Percentiles rank a stretch among this genome's conserved stretches.
phyloP scores from a whole-genome alignment of 1,140 invertebrate species.

The Epicauta chinensis region DNA sequence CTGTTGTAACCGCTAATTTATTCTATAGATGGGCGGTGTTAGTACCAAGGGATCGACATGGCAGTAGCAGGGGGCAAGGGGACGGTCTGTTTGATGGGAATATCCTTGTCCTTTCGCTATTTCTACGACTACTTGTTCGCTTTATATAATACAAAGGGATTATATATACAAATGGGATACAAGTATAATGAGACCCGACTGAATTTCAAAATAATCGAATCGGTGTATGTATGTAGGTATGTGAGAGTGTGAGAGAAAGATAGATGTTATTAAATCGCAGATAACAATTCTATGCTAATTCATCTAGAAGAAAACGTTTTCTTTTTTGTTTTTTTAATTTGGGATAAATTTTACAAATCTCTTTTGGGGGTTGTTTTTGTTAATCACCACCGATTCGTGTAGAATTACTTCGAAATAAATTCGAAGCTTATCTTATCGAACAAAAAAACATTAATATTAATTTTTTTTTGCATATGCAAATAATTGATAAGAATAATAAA shows the following conservation, averaged over 20 bases:
- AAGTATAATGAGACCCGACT: neutral
- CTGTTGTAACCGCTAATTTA: conserved; percentile 15
- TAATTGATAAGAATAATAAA: too few species aligned
- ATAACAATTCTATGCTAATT: neutral
- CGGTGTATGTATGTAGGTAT: conserved; percentile 4
- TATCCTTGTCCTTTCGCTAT: conserved; percentile 3
- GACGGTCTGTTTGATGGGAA: too few species aligned
- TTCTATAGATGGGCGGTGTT: conserved; percentile 3
- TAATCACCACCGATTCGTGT: too few species aligned
- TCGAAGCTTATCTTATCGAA: too few species aligned
- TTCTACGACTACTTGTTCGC: neutral
- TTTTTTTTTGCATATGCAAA: too few species aligned
- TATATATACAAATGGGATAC: conserved; percentile 14
- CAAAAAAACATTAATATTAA: too few species aligned
- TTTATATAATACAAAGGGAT: neutral
- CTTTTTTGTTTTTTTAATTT: neutral
- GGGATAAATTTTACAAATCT: neutral
- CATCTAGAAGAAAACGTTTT: neutral
- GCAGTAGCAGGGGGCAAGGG: too few species aligned
- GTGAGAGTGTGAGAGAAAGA: neutral
- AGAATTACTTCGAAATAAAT: too few species aligned
- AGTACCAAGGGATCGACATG: too few species aligned
- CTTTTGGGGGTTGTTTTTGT: too few species aligned
- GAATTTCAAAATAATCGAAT: too few species aligned
- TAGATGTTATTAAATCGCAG: conserved; percentile 1